Conservation (phyloP, 2,888 invertebrate species). For the Nemotelus pantherinus region DNA sequence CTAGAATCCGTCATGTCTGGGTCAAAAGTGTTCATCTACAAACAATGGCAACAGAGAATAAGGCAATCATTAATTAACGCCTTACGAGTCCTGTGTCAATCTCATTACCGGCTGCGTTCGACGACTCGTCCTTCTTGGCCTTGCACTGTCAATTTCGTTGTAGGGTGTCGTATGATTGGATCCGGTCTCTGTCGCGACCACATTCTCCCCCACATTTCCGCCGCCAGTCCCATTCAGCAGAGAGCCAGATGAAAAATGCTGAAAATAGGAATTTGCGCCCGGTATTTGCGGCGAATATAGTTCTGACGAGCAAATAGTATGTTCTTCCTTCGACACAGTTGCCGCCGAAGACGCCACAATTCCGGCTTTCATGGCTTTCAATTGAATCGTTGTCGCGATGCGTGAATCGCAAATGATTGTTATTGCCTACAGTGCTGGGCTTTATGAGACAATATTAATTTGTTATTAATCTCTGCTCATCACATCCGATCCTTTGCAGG, state of each 20-base stretch:
- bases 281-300: constrained; percentile 40
- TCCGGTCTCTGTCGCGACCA: constrained; percentile 31
- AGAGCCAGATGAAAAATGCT: constrained; percentile 37
- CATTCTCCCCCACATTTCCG: constrained; percentile 8
- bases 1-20: constrained; percentile 65
- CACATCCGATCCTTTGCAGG: constrained; percentile 3
- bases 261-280: constrained; percentile 29
- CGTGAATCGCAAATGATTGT: not conserved
- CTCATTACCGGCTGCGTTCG: constrained; percentile 46
- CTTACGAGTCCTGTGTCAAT: constrained; percentile 57
- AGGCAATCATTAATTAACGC: constrained; percentile 38
- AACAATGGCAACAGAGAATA: constrained; percentile 36
- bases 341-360: constrained; percentile 32
- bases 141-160: constrained; percentile 43
- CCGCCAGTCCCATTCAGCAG: constrained; percentile 9
- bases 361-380: constrained; percentile 40
- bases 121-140: constrained; percentile 47
- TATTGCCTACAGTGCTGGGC: not conserved
- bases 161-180: constrained; percentile 44
- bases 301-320: constrained; percentile 35
- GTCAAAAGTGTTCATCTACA: constrained; percentile 54
- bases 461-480: constrained; percentile 22
- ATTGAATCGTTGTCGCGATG: constrained; percentile 13
- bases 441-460: constrained; percentile 33
- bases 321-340: constrained; percentile 18